Evolutionary conservation across 2,113 vertebrate species (phyloP).

Genomic region (Ranitomeya variabilis): DNA sequence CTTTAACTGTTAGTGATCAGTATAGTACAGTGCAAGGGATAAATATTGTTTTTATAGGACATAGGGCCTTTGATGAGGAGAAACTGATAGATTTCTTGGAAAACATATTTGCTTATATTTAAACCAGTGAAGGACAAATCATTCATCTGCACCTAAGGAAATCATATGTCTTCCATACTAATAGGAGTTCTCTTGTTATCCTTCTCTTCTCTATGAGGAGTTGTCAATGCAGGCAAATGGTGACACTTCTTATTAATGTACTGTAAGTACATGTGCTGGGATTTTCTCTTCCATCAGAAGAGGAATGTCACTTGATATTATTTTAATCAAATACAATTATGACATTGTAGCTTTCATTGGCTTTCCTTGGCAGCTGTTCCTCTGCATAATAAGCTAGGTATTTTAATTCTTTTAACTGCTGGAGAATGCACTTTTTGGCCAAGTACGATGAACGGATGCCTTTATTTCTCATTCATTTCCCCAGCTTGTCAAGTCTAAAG

Average conservation of each 20-base stretch:
- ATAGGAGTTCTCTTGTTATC: slow-evolving; percentile 53
- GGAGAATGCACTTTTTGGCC: slow-evolving; percentile 39
- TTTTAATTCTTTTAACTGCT: slow-evolving; percentile 55
- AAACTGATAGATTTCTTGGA: slow-evolving; percentile 65
- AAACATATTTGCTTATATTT: slow-evolving; percentile 62
- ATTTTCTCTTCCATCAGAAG: neutral
- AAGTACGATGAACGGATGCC: slow-evolving; percentile 34
- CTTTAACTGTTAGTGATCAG: neutral
- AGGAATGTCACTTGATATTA: slow-evolving; percentile 15
- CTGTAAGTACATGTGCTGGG: neutral
- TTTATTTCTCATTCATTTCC: slow-evolving; percentile 33
- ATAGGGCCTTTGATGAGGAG: slow-evolving; percentile 59
- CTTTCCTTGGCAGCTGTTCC: slow-evolving; percentile 34
- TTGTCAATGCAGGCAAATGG: neutral
- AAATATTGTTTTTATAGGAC: slow-evolving; percentile 60
- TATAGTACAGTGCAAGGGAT: neutral
- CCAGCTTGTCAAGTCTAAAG: slow-evolving; percentile 13
- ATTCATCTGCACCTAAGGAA: slow-evolving; percentile 53
- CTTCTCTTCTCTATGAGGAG: neutral
- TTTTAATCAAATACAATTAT: slow-evolving; percentile 44
- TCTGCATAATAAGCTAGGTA: slow-evolving; percentile 45
- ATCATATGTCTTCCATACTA: slow-evolving; percentile 58
- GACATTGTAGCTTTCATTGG: slow-evolving; percentile 44
- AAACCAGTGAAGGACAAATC: slow-evolving; percentile 56
- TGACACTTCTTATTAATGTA: neutral